A percentile compares a stretch with the other conserved stretches of the same genome.
phyloP scores from a whole-genome alignment of 2,888 invertebrate species.

The Temnothorax rugatulus region DNA sequence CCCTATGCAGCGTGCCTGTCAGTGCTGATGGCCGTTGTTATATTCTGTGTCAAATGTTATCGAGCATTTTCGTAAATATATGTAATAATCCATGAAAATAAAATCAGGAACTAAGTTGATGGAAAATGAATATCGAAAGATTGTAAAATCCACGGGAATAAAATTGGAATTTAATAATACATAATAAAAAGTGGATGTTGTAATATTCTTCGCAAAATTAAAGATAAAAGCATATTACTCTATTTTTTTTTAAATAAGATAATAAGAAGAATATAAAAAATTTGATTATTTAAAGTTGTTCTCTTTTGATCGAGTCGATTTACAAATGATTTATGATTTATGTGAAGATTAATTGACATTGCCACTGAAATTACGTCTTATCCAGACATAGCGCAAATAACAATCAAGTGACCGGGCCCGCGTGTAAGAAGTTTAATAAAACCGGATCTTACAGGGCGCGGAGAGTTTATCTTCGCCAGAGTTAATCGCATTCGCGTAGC shows the following conservation, averaged over 20 bases:
- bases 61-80: slow-evolving; percentile 39
- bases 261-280: neutral
- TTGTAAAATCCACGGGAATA: neutral
- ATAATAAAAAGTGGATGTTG: neutral
- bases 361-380: neutral
- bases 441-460: slow-evolving; percentile 42
- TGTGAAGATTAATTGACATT: neutral
- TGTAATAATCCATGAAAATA: neutral
- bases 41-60: slow-evolving; percentile 70
- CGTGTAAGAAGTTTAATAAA: slow-evolving; percentile 52
- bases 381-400: slow-evolving; percentile 25
- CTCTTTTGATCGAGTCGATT: neutral
- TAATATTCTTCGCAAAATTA: neutral
- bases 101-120: neutral
- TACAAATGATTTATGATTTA: neutral
- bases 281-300: neutral
- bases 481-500: slow-evolving; percentile 55
- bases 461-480: slow-evolving; percentile 55
- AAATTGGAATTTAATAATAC: neutral
- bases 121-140: neutral
- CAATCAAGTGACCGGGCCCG: neutral
- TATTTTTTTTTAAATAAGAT: neutral
- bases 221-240: neutral
- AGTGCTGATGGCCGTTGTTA: slow-evolving; percentile 74
- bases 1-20: slow-evolving; percentile 64